Evolutionary conservation across 1,140 invertebrate genomes (phyloP), one percentile per base, ranked within the genome.

Genomic region (Aleiodes sp.): DNA sequence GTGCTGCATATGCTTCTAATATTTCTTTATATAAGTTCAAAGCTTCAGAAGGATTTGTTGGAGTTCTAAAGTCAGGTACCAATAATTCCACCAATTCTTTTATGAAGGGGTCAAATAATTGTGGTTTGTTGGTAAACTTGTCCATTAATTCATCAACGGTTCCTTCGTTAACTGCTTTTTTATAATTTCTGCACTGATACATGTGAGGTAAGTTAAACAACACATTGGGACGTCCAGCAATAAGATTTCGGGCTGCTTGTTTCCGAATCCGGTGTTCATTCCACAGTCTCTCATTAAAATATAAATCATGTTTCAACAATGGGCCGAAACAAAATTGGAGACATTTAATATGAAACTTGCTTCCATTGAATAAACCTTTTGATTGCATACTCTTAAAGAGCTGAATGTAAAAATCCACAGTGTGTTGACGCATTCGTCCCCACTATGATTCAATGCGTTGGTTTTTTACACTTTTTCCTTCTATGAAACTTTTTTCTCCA

Each of bases 221-320:
- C 16, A 56, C n/a, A 31, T 14, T 57, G 26, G 59, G 64, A 31
- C 37, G 37, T 8, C 70, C 64, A 21, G 10, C 29, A 31, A 67
- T 4, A 43, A 31, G 33, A 46, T 70, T 57, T 31, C 26, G 24
- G 3, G 21, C 31, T 29, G 16, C 14, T 67, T 71, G 70, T 6
- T 67, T 71, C 33, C 70, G 19, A 33, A 71, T 66, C 14, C 33
- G 35, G 24, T 66, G 70, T 14, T 71, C 24, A 43, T 71, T 67
- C 64, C 64, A 71, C 10, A 56, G 9, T 14, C 37, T 26, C 9
- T 24, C 28, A 16, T 37, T 67, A 2, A 37, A 4, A n/a, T 57
- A 1, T 7, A 71, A 41, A 33, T 71, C 70, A n/a, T 52, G 4
- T 24, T 31, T 39, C n/a, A 71, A 57, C 6, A 71, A 19, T 19